These are phyloP conservation scores for Frieseomelitta varia DNA, from an alignment of 1,140 invertebrate genomes.

Conservation along the genomic window DNA sequence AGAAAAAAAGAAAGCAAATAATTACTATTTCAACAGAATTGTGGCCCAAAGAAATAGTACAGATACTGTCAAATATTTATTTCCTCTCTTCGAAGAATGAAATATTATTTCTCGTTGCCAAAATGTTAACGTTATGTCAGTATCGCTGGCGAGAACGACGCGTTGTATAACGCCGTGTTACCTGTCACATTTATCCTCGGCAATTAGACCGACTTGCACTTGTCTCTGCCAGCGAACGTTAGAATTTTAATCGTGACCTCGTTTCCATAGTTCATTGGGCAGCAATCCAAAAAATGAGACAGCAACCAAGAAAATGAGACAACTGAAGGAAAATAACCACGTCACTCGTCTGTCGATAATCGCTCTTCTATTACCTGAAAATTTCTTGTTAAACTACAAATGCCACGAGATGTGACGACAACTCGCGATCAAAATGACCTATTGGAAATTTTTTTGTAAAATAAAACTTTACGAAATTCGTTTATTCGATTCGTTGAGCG, in stretches of 20 bases:
- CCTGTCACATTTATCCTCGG: constrained; percentile 3
- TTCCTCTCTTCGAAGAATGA: background rate
- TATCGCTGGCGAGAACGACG: background rate
- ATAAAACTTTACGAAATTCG: no score
- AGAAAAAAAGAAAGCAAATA: background rate
- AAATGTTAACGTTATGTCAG: background rate
- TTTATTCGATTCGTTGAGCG: no score
- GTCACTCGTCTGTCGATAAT: background rate
- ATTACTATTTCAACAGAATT: background rate
- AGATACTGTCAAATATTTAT: background rate
- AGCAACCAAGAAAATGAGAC: background rate
- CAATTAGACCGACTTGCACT: constrained; percentile 15
- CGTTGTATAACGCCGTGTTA: background rate
- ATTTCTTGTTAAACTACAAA: background rate
- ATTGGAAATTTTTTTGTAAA: no score
- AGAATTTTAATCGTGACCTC: constrained; percentile 18
- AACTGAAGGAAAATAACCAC: background rate
- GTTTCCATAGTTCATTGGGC: background rate
- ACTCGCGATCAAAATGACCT: no score
- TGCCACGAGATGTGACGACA: background rate
- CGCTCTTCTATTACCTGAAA: background rate
- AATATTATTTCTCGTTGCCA: background rate
- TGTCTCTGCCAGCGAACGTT: background rate
- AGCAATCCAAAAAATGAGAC: background rate
- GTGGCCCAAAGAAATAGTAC: background rate